Percentiles rank a stretch among this genome's conserved stretches.
Conservation (phyloP, 2,113 vertebrate species). For the Aix galericulata region DNA sequence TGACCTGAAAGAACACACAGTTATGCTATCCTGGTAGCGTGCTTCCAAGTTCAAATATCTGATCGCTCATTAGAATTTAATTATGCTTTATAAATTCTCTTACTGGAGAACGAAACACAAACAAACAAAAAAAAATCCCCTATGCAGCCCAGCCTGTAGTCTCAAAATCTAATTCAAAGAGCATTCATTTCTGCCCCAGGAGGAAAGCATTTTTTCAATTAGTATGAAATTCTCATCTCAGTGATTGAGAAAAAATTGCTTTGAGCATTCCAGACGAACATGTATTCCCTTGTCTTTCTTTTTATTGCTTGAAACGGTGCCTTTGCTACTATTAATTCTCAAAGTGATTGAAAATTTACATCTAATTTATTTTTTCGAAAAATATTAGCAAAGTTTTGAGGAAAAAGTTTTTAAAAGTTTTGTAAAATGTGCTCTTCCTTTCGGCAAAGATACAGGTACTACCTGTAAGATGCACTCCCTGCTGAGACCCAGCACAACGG, state of each 20-base stretch:
- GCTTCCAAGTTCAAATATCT: not conserved
- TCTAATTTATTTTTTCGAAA: not conserved
- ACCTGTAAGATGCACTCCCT: not conserved
- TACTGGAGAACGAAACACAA: not conserved
- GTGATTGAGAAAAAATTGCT: not conserved
- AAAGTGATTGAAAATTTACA: not conserved
- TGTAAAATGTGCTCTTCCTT: not conserved
- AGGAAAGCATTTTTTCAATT: not conserved
- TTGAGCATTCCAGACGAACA: not conserved
- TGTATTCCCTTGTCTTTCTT: not conserved
- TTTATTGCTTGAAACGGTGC: not conserved
- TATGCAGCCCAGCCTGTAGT: not conserved
- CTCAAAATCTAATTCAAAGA: constrained; percentile 9
- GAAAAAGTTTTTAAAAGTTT: not conserved
- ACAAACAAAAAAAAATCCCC: not conserved
- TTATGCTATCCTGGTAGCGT: not conserved
- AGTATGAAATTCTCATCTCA: not conserved
- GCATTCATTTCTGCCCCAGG: not conserved
- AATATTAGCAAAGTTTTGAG: not conserved
- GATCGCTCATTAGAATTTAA: not conserved
- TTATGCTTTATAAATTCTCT: not conserved
- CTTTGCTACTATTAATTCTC: not conserved
- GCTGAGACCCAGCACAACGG: not conserved
- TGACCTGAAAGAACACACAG: not conserved
- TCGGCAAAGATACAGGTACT: not conserved